Conservation (phyloP, 2,113 vertebrate genomes). For the Mustela lutreola region DNA sequence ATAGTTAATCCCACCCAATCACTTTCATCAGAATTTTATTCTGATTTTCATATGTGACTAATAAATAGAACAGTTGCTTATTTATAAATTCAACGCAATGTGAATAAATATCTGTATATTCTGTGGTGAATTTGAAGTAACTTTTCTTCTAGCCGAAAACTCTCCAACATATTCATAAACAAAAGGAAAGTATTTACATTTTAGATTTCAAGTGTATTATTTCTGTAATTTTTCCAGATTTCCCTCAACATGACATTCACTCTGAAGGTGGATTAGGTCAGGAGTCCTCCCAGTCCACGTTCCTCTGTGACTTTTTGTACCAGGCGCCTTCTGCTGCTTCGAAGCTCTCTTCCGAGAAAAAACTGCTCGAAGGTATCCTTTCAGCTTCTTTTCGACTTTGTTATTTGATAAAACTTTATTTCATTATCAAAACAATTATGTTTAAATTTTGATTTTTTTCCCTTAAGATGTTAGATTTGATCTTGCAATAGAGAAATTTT, state of each 20-base stretch:
- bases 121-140: not conserved
- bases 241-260: slow-evolving; percentile 90
- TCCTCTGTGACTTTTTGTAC: slow-evolving; percentile 96
- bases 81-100: slow-evolving; percentile 52
- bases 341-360: slow-evolving; percentile 91
- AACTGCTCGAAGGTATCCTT: slow-evolving; percentile 92
- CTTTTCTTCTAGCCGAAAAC: slow-evolving; percentile 6
- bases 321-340: slow-evolving; percentile 87
- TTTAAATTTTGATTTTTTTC: slow-evolving; percentile 62
- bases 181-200: not conserved
- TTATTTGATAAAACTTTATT: slow-evolving; percentile 54
- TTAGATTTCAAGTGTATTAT: not conserved
- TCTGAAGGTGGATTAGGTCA: slow-evolving; percentile 87
- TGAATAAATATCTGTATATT: slow-evolving; percentile 34
- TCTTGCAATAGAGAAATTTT: not conserved
- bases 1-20: slow-evolving; percentile 55
- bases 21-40: slow-evolving; percentile 64
- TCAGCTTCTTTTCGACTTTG: not conserved
- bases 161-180: not conserved
- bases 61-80: not conserved
- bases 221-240: slow-evolving; percentile 88
- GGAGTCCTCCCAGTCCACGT: slow-evolving; percentile 87
- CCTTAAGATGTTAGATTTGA: slow-evolving; percentile 61
- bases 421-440: slow-evolving; percentile 64
- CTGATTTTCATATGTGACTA: slow-evolving; percentile 55